phyloP scores from a whole-genome alignment of 2,797 vertebrate species.

The Clarias laeviceps region DNA sequence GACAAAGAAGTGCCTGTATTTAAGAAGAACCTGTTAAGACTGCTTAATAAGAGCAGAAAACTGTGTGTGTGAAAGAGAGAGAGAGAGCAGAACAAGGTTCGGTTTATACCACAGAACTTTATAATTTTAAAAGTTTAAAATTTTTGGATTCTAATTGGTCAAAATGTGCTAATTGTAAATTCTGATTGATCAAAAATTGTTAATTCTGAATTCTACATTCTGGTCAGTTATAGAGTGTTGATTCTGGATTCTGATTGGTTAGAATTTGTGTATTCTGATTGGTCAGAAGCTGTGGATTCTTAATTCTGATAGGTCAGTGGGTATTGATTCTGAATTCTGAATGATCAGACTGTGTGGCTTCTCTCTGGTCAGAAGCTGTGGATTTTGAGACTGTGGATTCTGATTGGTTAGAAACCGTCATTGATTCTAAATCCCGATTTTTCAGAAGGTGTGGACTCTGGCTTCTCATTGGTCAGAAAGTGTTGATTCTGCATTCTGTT shows the following conservation, averaged over 20 bases:
- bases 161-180: background rate
- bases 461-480: background rate
- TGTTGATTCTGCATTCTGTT: background rate
- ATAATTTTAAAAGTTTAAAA: no score
- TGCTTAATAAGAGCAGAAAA: background rate
- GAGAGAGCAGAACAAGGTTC: background rate
- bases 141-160: background rate
- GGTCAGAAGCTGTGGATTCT: background rate
- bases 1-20: conserved; percentile 39
- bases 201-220: background rate
- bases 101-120: background rate
- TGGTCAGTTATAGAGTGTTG: background rate
- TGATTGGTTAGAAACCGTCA: background rate
- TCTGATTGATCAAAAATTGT: background rate
- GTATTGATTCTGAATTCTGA: background rate
- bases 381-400: background rate
- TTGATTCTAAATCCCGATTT: background rate
- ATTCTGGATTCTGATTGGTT: background rate
- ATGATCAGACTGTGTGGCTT: background rate
- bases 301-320: background rate
- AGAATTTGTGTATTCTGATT: no score
- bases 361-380: background rate
- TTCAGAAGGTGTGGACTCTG: background rate
- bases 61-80: background rate
- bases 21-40: background rate